These are phyloP conservation scores for Phalacrocorax pelagicus DNA, from an alignment of 2,113 vertebrate genomes.

Conservation along the genomic window DNA sequence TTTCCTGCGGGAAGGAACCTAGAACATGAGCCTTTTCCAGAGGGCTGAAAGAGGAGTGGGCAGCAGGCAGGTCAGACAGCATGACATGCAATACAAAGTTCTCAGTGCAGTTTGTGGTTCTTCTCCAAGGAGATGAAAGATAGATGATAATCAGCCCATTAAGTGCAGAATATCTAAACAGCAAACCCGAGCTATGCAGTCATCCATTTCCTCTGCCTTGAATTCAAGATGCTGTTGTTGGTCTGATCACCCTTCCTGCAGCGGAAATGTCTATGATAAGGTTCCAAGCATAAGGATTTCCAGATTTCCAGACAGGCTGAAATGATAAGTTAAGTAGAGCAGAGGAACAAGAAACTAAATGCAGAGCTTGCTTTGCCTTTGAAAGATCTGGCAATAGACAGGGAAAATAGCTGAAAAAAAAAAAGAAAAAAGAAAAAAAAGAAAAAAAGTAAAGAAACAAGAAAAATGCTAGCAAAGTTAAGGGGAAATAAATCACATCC, in stretches of 20 bases:
- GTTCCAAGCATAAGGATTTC: constrained; percentile 67
- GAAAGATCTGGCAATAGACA: constrained; percentile 18
- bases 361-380: constrained; percentile 1
- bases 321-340: constrained; percentile 72
- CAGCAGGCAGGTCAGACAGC: not conserved
- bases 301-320: constrained; percentile 70
- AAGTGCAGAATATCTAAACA: not conserved
- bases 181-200: constrained; percentile 38
- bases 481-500: not conserved
- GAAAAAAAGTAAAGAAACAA: not conserved
- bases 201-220: constrained; percentile 53
- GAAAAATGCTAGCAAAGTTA: not conserved
- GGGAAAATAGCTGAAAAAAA: not conserved
- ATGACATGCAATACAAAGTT: not conserved
- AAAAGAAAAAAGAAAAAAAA: too few relatives aligned
- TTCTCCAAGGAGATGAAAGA: not conserved
- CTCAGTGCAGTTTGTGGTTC: not conserved
- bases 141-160: constrained; percentile 36
- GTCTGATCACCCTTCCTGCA: constrained; percentile 57
- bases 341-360: constrained; percentile 61
- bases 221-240: constrained; percentile 65
- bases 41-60: not conserved
- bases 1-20: not conserved
- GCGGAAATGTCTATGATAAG: constrained; percentile 70
- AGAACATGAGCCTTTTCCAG: not conserved